Conservation (phyloP, 2,113 vertebrate species). For the Cacatua alba region DNA sequence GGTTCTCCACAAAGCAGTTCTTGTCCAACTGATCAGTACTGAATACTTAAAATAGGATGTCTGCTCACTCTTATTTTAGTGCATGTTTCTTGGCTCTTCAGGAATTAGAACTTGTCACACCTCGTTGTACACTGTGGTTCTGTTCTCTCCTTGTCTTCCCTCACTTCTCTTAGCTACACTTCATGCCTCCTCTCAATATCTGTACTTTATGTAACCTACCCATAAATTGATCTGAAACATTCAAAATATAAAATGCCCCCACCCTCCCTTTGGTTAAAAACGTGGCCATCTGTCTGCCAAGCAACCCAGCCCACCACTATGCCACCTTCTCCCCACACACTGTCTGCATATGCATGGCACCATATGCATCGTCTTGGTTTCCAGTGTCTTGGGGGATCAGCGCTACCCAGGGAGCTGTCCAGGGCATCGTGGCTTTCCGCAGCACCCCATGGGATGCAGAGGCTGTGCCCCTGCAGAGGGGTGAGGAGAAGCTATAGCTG, state of each 20-base stretch:
- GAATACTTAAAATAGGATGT: constrained; percentile 15
- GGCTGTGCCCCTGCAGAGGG: neutral
- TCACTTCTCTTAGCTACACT: neutral
- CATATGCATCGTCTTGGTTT: neutral
- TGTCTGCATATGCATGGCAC: neutral
- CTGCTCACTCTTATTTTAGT: constrained; percentile 55
- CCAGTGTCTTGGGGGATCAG: neutral
- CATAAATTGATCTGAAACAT: constrained; percentile 38
- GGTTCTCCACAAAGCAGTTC: neutral
- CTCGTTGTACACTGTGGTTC: neutral
- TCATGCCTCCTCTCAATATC: neutral
- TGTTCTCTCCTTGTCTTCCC: constrained; percentile 40
- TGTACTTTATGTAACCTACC: constrained; percentile 33
- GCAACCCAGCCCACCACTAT: constrained; percentile 23
- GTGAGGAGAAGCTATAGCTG: neutral
- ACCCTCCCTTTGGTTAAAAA: neutral
- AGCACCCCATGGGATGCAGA: neutral
- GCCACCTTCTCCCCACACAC: constrained; percentile 27
- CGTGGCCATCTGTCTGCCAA: constrained; percentile 35
- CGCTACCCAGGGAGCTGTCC: neutral
- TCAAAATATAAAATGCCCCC: constrained; percentile 24
- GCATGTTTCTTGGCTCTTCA: constrained; percentile 20
- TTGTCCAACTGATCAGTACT: neutral
- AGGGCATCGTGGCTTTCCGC: neutral
- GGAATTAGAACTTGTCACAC: constrained; percentile 52